Percentiles rank a stretch among this genome's conserved stretches.
Conservation (phyloP, 2,113 vertebrate species). For the Alectura lathami region DNA sequence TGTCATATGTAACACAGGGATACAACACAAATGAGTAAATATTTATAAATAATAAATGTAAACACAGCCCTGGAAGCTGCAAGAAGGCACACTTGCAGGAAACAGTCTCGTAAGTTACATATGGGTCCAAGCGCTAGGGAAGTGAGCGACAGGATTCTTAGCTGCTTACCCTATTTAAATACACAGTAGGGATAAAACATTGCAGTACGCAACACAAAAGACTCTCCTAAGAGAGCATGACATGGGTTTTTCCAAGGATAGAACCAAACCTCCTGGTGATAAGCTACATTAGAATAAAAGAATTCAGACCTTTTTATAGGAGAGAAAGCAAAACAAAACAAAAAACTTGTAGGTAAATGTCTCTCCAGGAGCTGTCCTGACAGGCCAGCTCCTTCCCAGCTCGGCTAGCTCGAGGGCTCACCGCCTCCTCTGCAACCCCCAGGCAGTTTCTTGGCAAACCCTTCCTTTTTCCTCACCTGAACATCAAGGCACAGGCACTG, state of each 20-base stretch:
- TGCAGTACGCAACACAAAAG: rapidly evolving
- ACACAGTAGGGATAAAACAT: background rate
- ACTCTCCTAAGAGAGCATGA: background rate
- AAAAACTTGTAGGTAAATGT: rapidly evolving
- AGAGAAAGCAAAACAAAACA: too few species aligned
- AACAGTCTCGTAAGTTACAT: background rate
- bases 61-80: background rate
- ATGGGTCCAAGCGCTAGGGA: background rate
- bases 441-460: rapidly evolving
- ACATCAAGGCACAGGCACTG: rapidly evolving
- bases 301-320: rapidly evolving
- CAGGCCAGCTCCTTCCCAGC: too few species aligned
- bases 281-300: background rate
- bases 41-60: background rate
- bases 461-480: rapidly evolving
- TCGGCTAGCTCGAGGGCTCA: rapidly evolving
- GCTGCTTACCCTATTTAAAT: background rate
- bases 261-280: background rate
- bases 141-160: background rate
- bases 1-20: background rate
- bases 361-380: rapidly evolving
- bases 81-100: background rate
- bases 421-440: rapidly evolving
- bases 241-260: background rate
- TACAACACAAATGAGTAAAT: background rate